These are phyloP conservation scores for Antennarius striatus DNA, from an alignment of 2,113 vertebrate genomes.

Conservation along the genomic window DNA sequence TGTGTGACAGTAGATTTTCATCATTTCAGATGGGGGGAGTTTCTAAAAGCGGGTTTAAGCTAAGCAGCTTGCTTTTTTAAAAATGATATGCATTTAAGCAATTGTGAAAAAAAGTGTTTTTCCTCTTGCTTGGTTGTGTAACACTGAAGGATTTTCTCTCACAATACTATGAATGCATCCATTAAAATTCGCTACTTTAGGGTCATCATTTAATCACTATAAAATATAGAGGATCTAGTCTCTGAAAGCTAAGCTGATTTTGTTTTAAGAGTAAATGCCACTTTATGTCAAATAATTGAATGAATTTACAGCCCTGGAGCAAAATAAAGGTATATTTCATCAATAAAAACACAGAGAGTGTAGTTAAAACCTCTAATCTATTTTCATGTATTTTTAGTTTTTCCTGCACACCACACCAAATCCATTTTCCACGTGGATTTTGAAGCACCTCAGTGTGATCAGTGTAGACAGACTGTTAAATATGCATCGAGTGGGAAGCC, in stretches of 20 bases:
- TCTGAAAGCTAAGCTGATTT: constrained; percentile 57
- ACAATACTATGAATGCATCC: constrained; percentile 24
- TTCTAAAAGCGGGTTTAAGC: constrained; percentile 49
- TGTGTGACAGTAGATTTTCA: constrained; percentile 61
- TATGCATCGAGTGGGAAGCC: constrained; percentile 54
- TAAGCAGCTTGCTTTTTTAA: constrained; percentile 58
- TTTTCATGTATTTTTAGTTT: constrained; percentile 53
- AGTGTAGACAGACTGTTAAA: constrained; percentile 60
- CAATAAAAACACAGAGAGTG: constrained; percentile 23
- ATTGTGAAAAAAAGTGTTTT: constrained; percentile 55
- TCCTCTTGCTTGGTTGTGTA: constrained; percentile 49
- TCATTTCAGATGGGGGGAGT: constrained; percentile 46
- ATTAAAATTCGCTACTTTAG: constrained; percentile 57
- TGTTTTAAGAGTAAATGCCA: constrained; percentile 39
- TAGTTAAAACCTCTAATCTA: constrained; percentile 49
- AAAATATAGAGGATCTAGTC: constrained; percentile 41
- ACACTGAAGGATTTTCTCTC: constrained; percentile 41
- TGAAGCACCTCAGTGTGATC: constrained; percentile 32
- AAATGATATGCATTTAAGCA: constrained; percentile 55
- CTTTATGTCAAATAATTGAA: constrained; percentile 50
- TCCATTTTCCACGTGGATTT: constrained; percentile 36
- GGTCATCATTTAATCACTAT: constrained; percentile 52
- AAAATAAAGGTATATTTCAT: constrained; percentile 28
- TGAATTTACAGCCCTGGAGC: constrained; percentile 32
- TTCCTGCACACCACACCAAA: constrained; percentile 25